Evolutionary conservation across 1,140 invertebrate genomes (phyloP).

Genomic region (Bursaphelenchus mucronatus): DNA sequence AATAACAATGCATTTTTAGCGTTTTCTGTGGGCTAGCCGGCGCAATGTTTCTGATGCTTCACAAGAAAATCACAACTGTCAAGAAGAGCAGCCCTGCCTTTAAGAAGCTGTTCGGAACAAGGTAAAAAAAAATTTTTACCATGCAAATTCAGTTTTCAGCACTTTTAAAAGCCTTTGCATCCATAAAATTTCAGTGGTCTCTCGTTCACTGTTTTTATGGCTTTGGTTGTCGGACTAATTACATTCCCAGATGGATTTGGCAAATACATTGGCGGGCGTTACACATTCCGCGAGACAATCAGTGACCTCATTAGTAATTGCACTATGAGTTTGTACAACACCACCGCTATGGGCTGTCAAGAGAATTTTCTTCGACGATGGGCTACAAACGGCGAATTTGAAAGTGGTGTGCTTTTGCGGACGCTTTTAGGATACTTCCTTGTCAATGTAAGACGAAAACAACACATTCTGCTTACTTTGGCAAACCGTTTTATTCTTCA

Average conservation of each 20-base stretch:
- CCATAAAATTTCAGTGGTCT: constrained; percentile 31
- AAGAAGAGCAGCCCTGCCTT: constrained; percentile 43
- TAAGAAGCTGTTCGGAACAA: constrained; percentile 52
- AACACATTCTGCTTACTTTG: too few relatives aligned
- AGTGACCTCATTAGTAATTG: constrained; percentile 55
- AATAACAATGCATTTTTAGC: constrained; percentile 63
- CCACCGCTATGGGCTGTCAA: constrained; percentile 38
- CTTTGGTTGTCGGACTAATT: constrained; percentile 51
- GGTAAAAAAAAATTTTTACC: too few relatives aligned
- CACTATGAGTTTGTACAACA: constrained; percentile 47
- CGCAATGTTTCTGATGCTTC: constrained; percentile 85
- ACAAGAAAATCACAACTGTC: constrained; percentile 67
- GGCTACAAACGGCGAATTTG: constrained; percentile 34
- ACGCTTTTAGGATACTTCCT: constrained; percentile 49
- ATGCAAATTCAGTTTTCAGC: too few relatives aligned
- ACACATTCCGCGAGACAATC: constrained; percentile 57
- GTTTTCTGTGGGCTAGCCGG: constrained; percentile 81
- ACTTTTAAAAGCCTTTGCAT: background rate
- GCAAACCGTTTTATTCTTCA: too few relatives aligned
- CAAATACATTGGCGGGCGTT: constrained; percentile 50
- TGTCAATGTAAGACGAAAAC: constrained; percentile 46
- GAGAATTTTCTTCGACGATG: constrained; percentile 44
- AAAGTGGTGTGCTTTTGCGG: constrained; percentile 17
- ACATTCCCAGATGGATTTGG: constrained; percentile 55
- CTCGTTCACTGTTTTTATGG: constrained; percentile 53